A percentile compares a stretch with the other conserved stretches of the same genome.
phyloP scores from a whole-genome alignment of 1,140 invertebrate species.

The Elymnias hypermnestra region DNA sequence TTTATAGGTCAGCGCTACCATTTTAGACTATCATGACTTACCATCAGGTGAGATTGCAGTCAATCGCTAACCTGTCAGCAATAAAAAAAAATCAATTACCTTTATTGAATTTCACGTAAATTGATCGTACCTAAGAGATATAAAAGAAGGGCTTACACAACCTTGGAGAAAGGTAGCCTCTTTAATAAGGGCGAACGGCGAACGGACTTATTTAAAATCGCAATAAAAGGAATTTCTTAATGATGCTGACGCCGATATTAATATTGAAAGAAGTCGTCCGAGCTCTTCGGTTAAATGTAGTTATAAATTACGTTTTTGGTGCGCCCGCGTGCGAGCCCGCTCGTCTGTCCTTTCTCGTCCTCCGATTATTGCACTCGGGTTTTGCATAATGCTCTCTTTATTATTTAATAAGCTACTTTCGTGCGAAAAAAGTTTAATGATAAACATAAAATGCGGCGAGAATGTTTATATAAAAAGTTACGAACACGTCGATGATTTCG shows the following conservation, averaged over 20 bases:
- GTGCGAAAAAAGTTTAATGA: slow-evolving; percentile 22
- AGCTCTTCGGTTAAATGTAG: slow-evolving; percentile 60
- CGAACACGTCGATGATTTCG: slow-evolving; percentile 1
- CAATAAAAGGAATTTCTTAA: slow-evolving; percentile 75
- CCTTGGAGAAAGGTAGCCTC: slow-evolving; percentile 70
- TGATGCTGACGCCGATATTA: slow-evolving; percentile 68
- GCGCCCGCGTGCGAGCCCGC: slow-evolving; percentile 24
- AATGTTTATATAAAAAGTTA: slow-evolving; percentile 5
- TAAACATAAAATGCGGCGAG: slow-evolving; percentile 14
- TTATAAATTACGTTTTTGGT: slow-evolving; percentile 70
- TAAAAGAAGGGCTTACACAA: slow-evolving; percentile 68
- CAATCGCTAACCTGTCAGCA: too few species aligned
- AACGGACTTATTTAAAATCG: slow-evolving; percentile 71
- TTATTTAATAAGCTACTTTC: slow-evolving; percentile 31
- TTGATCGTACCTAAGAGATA: slow-evolving; percentile 41
- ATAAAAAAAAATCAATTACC: background rate
- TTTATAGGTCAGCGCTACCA: background rate
- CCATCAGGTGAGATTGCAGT: too few species aligned
- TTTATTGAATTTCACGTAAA: slow-evolving; percentile 4
- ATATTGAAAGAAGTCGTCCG: slow-evolving; percentile 59
- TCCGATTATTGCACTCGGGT: slow-evolving; percentile 21
- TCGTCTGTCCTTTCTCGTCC: slow-evolving; percentile 25
- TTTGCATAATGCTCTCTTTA: slow-evolving; percentile 28
- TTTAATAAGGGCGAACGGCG: slow-evolving; percentile 63
- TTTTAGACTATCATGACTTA: too few species aligned